These are phyloP conservation scores for Channa striata DNA, from an alignment of 2,797 vertebrate species.

Conservation along the genomic window DNA sequence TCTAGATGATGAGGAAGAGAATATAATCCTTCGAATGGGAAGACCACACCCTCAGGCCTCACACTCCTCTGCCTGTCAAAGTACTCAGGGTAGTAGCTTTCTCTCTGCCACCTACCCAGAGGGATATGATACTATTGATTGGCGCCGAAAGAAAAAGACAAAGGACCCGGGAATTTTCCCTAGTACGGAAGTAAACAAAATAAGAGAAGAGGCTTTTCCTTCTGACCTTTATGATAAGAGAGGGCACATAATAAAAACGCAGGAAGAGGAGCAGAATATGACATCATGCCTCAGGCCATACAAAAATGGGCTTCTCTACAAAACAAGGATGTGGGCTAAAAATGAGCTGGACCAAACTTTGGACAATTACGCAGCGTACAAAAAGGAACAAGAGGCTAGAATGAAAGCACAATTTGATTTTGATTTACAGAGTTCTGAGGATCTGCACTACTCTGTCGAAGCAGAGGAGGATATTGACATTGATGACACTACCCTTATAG, in stretches of 20 bases:
- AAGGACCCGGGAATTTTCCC: conserved; percentile 68
- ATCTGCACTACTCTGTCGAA: conserved; percentile 77
- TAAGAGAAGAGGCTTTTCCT: conserved; percentile 55
- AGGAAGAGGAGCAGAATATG: conserved; percentile 81
- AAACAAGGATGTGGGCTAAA: conserved; percentile 86
- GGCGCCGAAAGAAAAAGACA: conserved; percentile 87
- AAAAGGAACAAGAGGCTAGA: conserved; percentile 76
- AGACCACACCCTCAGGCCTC: conserved; percentile 57
- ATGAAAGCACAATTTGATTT: conserved; percentile 76
- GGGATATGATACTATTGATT: conserved; percentile 90
- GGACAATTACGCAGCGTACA: conserved; percentile 82
- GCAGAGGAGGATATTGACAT: conserved; percentile 84
- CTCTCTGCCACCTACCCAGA: conserved; percentile 86
- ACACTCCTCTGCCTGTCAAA: conserved; percentile 51
- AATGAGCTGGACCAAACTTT: conserved; percentile 81
- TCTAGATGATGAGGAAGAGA: conserved; percentile 83
- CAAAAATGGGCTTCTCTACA: conserved; percentile 90
- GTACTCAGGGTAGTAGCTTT: conserved; percentile 64
- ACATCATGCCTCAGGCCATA: conserved; percentile 86
- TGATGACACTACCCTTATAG: conserved; percentile 77
- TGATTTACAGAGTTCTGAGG: conserved; percentile 85
- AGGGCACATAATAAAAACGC: conserved; percentile 81
- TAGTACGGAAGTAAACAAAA: conserved; percentile 44
- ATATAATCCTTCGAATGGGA: conserved; percentile 67
- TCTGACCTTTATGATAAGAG: conserved; percentile 78